Evolutionary conservation across 2,888 invertebrate genomes (phyloP), one percentile per base, ranked within the genome.

Genomic region (Eulithis testata): DNA sequence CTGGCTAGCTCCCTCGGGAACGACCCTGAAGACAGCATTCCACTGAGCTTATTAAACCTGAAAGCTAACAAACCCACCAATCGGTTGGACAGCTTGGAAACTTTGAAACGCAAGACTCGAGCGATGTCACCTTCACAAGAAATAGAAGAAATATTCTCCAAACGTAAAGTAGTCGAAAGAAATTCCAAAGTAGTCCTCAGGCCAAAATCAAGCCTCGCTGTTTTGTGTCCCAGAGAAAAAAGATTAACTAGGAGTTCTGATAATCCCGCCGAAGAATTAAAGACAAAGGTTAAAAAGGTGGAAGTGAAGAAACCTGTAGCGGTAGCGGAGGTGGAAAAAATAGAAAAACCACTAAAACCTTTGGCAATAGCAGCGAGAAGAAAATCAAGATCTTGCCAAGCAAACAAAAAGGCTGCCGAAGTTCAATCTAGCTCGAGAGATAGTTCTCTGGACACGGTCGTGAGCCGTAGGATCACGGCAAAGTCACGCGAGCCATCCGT

Each of bases 71-170:
- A 85, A 73, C 82, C 87, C 8, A 71, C 74, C 5, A 86, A 79
- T 73, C 85, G 85, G 56, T 75, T 90, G 21, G 89, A 91, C 60
- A 88, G 83, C 66, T 78, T 87, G 43, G 93, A 93, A 75, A 86
- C 89, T 72, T 77, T 91, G n/a, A 95, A 94, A 81, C 89, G 94
- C 55, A 93, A 94, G 74, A 88, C 94, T 11, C 85, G 95, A 68
- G 95, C 94, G 27, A 82, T 94, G 71, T 94, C 95, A 40, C 95
- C 95, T 1, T 94, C 94, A 11, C 94, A 94, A 73, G 94, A 94
- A 84, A 91, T 94, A 44, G 94, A 94, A 79, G 91, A 91, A 78
- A 90, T 91, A 81, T 89, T 90, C 75, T 89, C 91, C 1, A 93
- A 93, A 69, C 83, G 91, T 55, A 91, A 91, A 74, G 75, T 84